A percentile compares a stretch with the other conserved stretches of the same genome.
These are phyloP conservation scores for Buceros bicornis DNA, from an alignment of 2,797 vertebrate species.

Conservation along the genomic window DNA sequence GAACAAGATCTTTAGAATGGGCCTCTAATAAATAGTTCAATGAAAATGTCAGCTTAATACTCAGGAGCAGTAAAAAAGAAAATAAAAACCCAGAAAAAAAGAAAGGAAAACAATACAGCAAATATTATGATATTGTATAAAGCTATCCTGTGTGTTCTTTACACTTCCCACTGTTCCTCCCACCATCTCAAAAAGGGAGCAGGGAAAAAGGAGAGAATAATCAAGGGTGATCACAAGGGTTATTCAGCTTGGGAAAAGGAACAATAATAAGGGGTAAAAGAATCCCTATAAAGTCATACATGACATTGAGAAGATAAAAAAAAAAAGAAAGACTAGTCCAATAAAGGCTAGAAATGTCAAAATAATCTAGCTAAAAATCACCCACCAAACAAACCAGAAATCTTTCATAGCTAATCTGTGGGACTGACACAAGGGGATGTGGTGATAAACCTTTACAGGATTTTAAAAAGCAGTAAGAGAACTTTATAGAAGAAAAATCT, in stretches of 20 bases:
- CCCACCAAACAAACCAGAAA: neutral
- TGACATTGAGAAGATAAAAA: neutral
- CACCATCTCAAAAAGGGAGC: neutral
- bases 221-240: neutral
- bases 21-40: constrained; percentile 8
- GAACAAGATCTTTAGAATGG: constrained; percentile 1
- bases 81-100: neutral
- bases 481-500: neutral
- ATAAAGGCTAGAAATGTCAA: neutral
- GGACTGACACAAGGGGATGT: neutral
- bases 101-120: neutral
- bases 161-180: neutral
- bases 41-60: constrained; percentile 29
- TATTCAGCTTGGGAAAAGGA: neutral
- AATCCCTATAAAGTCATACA: neutral
- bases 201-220: neutral
- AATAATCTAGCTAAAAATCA: neutral
- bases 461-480: neutral
- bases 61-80: neutral
- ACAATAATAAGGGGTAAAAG: neutral
- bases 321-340: neutral
- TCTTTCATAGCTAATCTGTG: neutral
- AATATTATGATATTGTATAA: neutral
- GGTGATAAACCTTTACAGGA: neutral
- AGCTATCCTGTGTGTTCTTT: neutral